Conservation (phyloP, 2,797 vertebrate species). For the Falco novaeseelandiae region DNA sequence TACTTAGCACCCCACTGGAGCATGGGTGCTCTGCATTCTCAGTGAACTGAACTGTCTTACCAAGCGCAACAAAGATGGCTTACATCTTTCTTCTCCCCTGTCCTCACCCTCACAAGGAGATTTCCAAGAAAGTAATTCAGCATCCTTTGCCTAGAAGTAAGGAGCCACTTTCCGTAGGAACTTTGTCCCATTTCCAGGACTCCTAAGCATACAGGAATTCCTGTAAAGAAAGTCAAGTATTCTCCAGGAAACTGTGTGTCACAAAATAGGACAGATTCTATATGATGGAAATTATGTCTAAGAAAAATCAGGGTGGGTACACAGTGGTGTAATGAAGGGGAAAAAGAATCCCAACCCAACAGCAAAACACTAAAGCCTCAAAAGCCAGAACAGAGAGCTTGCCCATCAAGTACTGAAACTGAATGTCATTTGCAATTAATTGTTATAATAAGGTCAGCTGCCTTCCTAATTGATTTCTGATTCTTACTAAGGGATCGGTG, state of each 20-base stretch:
- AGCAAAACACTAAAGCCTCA: not conserved
- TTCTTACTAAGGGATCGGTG: not conserved
- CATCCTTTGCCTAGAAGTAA: not conserved
- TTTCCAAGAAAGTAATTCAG: constrained; percentile 7
- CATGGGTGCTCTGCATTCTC: not conserved
- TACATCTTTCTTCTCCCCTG: not conserved
- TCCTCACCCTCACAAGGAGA: not conserved
- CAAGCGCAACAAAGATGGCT: not conserved
- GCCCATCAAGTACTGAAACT: not conserved
- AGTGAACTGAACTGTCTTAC: not conserved
- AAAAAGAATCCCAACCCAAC: not conserved
- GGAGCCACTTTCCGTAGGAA: constrained; percentile 22
- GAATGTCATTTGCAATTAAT: constrained; percentile 32
- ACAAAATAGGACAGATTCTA: constrained; percentile 32
- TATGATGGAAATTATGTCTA: constrained; percentile 39
- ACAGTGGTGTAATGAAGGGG: not conserved
- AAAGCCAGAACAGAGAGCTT: not conserved
- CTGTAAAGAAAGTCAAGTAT: constrained; percentile 66
- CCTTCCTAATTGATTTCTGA: constrained; percentile 30
- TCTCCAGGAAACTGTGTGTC: constrained; percentile 69
- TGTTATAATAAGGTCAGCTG: not conserved
- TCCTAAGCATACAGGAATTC: constrained; percentile 66
- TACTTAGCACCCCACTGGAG: not conserved
- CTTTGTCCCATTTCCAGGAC: constrained; percentile 68
- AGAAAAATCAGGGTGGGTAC: constrained; percentile 61